Conservation (phyloP, 2,797 vertebrate species). For the Falco biarmicus region DNA sequence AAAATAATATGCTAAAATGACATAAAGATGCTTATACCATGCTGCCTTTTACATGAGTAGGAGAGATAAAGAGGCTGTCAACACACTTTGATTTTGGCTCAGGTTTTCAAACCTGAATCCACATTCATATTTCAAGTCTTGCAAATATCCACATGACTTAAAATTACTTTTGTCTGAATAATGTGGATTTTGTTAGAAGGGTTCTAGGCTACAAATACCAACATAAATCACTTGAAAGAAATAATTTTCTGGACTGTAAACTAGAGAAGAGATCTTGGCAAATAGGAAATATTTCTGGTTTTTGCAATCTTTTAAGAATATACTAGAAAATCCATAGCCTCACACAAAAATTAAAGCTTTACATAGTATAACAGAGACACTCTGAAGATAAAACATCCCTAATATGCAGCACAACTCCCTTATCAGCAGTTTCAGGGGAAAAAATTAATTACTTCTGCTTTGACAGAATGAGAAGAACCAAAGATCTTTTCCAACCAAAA, state of each 20-base stretch:
- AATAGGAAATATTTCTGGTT: background rate
- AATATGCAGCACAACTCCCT: background rate
- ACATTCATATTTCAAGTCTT: background rate
- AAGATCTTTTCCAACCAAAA: background rate
- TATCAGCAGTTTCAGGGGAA: background rate
- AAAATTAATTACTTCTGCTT: background rate
- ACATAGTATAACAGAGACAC: background rate
- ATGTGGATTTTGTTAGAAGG: background rate
- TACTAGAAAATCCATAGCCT: background rate
- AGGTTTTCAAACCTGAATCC: background rate
- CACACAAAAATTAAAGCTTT: background rate
- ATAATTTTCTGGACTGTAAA: background rate
- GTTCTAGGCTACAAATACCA: background rate
- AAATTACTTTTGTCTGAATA: background rate
- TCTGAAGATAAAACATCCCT: background rate
- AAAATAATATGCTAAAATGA: background rate
- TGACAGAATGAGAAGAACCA: background rate
- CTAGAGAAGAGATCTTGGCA: background rate
- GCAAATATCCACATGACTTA: background rate
- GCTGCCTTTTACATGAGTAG: background rate
- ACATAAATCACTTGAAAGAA: background rate
- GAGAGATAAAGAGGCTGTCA: background rate
- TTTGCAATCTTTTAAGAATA: background rate
- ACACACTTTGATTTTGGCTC: background rate
- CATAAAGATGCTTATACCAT: background rate